Conservation (phyloP, 1,140 invertebrate genomes). For the Teleogryllus occipitalis region DNA sequence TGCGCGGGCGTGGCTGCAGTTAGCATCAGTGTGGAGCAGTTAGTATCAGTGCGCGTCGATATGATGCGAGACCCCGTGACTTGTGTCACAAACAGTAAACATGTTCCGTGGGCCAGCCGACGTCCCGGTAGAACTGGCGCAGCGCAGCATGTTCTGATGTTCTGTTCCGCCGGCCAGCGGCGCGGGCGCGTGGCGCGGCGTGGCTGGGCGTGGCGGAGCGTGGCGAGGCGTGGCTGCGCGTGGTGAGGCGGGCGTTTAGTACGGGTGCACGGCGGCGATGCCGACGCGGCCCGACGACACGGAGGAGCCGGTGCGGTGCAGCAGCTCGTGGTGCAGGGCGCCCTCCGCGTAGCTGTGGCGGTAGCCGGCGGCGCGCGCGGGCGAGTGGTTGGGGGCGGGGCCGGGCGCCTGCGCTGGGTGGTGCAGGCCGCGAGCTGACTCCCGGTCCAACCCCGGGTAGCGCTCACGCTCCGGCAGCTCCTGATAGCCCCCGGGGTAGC, state of each 20-base stretch:
- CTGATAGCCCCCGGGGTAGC: conserved; percentile 33
- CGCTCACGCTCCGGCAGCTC: conserved; percentile 45
- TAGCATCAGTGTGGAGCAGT: no score
- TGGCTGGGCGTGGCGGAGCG: no score
- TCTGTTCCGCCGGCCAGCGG: no score
- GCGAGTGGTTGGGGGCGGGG: conserved; percentile 2
- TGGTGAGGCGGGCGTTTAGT: conserved; percentile 30
- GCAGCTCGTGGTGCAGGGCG: conserved; percentile 27
- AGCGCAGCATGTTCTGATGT: no score
- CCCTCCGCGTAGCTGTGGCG: conserved; percentile 47
- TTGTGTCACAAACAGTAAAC: no score
- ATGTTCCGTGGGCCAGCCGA: no score
- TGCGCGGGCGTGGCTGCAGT: no score
- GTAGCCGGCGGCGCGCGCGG: conserved; percentile 32
- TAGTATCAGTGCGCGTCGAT: no score
- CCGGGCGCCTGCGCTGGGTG: not conserved
- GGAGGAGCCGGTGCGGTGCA: conserved; percentile 34
- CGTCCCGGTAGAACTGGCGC: no score
- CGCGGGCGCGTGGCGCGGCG: no score
- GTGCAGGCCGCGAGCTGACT: conserved; percentile 38
- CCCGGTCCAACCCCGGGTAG: conserved; percentile 46
- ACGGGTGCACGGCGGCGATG: conserved; percentile 43
- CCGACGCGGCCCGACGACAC: conserved; percentile 38
- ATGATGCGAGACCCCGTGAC: no score
- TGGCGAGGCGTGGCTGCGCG: no score